phyloP scores from a whole-genome alignment of 2,888 invertebrate genomes.

The Criorhina ranunculi region DNA sequence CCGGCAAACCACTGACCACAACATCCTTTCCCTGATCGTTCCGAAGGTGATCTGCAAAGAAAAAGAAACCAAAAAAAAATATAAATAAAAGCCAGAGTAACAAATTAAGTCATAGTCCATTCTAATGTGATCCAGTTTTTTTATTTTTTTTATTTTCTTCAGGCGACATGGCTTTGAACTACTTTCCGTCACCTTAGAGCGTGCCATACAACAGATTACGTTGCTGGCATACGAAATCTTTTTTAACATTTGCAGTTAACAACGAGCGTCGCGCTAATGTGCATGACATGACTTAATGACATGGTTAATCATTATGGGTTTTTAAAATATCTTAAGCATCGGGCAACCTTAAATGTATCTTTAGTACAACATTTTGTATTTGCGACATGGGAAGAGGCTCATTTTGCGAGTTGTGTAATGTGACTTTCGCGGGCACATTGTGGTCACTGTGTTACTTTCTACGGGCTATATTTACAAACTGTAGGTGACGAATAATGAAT shows the following conservation, averaged over 20 bases:
- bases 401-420: conserved; percentile 1
- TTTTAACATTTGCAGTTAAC: not conserved
- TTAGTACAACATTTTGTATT: not conserved
- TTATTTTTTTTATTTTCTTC: conserved; percentile 35
- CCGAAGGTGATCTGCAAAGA: conserved; percentile 83
- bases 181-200: conserved; percentile 59
- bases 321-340: not conserved
- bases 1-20: conserved; percentile 85
- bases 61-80: conserved; percentile 61
- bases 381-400: not conserved
- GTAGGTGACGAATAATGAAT: conserved; percentile 20
- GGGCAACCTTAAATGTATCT: conserved; percentile 7
- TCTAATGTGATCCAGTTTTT: conserved; percentile 56
- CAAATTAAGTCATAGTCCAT: conserved; percentile 47
- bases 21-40: conserved; percentile 84
- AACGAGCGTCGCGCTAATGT: conserved; percentile 12
- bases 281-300: conserved; percentile 20
- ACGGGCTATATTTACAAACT: conserved; percentile 16
- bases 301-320: conserved; percentile 22
- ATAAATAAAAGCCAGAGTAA: conserved; percentile 35
- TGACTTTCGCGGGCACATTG: conserved; percentile 39
- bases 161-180: conserved; percentile 71
- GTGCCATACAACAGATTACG: conserved; percentile 37
- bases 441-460: conserved; percentile 61
- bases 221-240: conserved; percentile 48